Conservation (phyloP, 2,113 vertebrate species). For the Polypterus senegalus region DNA sequence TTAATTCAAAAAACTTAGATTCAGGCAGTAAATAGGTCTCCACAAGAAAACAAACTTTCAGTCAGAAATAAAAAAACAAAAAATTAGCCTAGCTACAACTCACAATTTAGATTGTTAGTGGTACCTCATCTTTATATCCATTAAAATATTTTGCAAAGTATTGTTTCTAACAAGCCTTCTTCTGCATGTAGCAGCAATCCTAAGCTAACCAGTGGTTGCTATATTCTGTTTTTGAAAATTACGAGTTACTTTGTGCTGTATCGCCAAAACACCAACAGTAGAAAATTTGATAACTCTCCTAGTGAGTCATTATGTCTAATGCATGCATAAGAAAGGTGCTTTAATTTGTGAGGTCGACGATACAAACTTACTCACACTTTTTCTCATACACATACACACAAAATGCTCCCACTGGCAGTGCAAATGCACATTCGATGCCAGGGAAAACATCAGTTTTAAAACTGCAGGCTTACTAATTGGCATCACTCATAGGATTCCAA, state of each 20-base stretch:
- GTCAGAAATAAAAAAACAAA: too few species aligned
- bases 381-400: neutral
- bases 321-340: constrained; percentile 19
- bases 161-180: too few species aligned
- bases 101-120: too few species aligned
- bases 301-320: constrained; percentile 26
- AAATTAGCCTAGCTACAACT: too few species aligned
- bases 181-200: too few species aligned
- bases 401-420: neutral
- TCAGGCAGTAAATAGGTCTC: too few species aligned
- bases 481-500: neutral
- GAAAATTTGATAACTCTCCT: constrained; percentile 31
- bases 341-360: neutral
- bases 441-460: constrained; percentile 1
- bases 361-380: neutral
- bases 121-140: too few species aligned
- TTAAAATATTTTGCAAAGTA: too few species aligned
- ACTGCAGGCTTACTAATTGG: constrained; percentile 1
- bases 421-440: neutral
- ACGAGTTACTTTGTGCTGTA: constrained; percentile 25
- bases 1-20: too few species aligned
- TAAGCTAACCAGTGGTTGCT: constrained; percentile 10
- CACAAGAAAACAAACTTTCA: too few species aligned
- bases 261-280: constrained; percentile 28
- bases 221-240: constrained; percentile 39